Percentiles rank a stretch among this genome's conserved stretches.
Conservation (phyloP, 2,113 vertebrate genomes). For the Tautogolabrus adspersus region DNA sequence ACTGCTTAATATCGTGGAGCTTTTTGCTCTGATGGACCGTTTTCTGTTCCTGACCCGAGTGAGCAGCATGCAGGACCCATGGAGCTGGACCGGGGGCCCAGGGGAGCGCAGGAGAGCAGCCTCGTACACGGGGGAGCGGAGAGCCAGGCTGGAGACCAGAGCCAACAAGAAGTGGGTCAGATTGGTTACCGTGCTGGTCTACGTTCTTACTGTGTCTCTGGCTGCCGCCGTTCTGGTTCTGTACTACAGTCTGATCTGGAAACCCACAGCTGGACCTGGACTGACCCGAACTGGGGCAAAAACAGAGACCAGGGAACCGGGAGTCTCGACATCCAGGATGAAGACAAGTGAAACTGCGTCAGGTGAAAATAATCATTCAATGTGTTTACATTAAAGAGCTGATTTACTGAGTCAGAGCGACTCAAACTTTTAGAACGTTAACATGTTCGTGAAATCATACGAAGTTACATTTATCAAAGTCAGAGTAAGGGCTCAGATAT, state of each 20-base stretch:
- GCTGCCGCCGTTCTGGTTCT: conserved; percentile 91
- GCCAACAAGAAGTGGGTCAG: conserved; percentile 94
- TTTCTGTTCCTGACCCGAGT: background rate
- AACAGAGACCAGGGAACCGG: background rate
- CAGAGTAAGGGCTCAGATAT: too few species aligned
- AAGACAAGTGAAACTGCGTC: too few species aligned
- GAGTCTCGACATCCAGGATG: background rate
- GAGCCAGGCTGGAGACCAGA: conserved; percentile 91
- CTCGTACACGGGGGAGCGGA: conserved; percentile 92
- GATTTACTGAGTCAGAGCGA: too few species aligned
- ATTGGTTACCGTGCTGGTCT: conserved; percentile 90
- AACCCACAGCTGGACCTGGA: conserved; percentile 75
- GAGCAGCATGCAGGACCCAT: conserved; percentile 85
- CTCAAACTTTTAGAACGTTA: too few species aligned
- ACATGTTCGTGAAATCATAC: too few species aligned
- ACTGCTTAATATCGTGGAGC: too few species aligned
- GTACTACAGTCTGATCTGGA: conserved; percentile 94
- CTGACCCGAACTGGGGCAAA: background rate
- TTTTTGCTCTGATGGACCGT: too few species aligned
- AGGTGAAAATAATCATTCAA: too few species aligned
- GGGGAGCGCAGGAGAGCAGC: conserved; percentile 89
- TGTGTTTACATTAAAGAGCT: too few species aligned
- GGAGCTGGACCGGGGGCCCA: conserved; percentile 78
- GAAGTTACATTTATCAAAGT: too few species aligned
- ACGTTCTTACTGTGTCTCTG: conserved; percentile 92